Conservation (phyloP, 2,113 vertebrate genomes). For the Ivindomyrus marchei region DNA sequence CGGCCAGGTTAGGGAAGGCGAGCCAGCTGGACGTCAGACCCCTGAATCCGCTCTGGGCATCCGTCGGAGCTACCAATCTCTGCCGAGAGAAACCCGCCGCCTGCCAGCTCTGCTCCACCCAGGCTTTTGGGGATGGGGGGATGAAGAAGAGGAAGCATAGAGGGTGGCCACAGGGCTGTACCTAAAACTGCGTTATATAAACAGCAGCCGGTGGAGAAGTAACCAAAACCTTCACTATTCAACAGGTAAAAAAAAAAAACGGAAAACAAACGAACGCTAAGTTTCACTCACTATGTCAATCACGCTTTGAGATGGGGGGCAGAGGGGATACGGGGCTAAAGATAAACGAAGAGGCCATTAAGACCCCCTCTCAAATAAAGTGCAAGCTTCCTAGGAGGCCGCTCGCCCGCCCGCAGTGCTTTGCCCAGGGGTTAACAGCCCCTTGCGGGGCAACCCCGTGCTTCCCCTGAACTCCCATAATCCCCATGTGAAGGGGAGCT, state of each 20-base stretch:
- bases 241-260: background rate
- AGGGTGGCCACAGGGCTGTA: conserved; percentile 75
- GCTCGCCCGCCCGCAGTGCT: conserved; percentile 61
- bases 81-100: background rate
- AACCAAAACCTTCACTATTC: conserved; percentile 61
- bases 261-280: background rate
- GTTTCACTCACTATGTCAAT: conserved; percentile 60
- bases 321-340: background rate
- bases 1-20: no score
- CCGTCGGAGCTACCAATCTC: background rate
- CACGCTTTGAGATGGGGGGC: conserved; percentile 53
- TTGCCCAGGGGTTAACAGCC: conserved; percentile 82
- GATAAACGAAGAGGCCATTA: conserved; percentile 67
- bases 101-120: conserved; percentile 53
- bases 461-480: conserved; percentile 83
- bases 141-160: conserved; percentile 34
- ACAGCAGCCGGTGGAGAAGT: conserved; percentile 87
- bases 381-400: conserved; percentile 76
- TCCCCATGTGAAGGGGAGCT: conserved; percentile 79
- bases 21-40: background rate
- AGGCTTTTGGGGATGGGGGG: conserved; percentile 71
- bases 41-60: background rate
- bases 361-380: conserved; percentile 80
- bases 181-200: conserved; percentile 81
- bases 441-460: conserved; percentile 80